A percentile compares a stretch with the other conserved stretches of the same genome.
These are phyloP conservation scores for Myotis daubentonii DNA, from an alignment of 2,797 vertebrate species.

Conservation along the genomic window DNA sequence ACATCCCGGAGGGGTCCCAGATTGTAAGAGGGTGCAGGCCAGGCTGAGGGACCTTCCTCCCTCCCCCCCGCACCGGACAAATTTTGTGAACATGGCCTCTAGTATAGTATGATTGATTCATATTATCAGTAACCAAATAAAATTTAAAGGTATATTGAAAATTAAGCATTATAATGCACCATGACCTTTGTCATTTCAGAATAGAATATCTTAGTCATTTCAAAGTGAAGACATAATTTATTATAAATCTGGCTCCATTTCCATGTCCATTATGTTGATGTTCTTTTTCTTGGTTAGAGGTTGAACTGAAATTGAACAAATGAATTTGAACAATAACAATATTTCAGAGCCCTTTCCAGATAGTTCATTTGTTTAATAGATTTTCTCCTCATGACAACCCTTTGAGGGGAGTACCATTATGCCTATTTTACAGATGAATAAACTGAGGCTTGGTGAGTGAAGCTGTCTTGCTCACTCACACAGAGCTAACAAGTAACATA, in stretches of 20 bases:
- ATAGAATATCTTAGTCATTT: conserved; percentile 1
- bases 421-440: conserved; percentile 15
- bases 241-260: neutral
- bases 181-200: neutral
- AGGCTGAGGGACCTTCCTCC: too few species aligned
- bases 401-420: neutral
- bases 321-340: neutral
- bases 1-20: too few species aligned
- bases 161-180: neutral
- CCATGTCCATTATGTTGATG: neutral
- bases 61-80: too few species aligned
- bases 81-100: too few species aligned
- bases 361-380: neutral
- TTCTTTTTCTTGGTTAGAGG: neutral
- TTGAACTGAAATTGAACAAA: neutral
- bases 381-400: neutral
- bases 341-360: neutral
- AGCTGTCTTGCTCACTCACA: neutral
- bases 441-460: neutral
- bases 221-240: neutral
- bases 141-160: neutral
- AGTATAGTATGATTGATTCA: neutral
- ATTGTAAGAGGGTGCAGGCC: too few species aligned
- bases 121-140: neutral
- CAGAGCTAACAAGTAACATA: neutral